A percentile compares a stretch with the other conserved stretches of the same genome.
Conservation (phyloP, 2,888 invertebrate genomes). For the Tetramorium bicarinatum region DNA sequence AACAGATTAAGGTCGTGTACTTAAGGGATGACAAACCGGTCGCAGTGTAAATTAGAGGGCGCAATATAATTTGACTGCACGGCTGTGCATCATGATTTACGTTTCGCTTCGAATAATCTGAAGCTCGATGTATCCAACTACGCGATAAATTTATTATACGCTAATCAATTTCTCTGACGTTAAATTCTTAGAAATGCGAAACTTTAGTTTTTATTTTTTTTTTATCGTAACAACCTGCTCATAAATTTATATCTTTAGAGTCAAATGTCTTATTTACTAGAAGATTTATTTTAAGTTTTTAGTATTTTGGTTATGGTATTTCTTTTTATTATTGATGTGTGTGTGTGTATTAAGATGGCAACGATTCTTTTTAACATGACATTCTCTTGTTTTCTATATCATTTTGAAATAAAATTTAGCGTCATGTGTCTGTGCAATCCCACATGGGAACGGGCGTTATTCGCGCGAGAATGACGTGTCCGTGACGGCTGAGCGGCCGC, state of each 20-base stretch:
- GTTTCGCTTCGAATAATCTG: constrained; percentile 8
- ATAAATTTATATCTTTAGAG: not conserved
- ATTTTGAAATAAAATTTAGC: constrained; percentile 18
- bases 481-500: constrained; percentile 51
- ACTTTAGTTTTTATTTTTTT: not conserved
- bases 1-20: constrained; percentile 52
- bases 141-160: not conserved
- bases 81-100: constrained; percentile 8
- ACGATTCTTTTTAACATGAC: not conserved
- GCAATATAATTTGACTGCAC: constrained; percentile 33
- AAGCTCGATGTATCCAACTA: constrained; percentile 11
- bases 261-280: not conserved
- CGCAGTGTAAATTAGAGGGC: constrained; percentile 42
- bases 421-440: not conserved
- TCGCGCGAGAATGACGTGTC: constrained; percentile 56
- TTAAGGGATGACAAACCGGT: constrained; percentile 28
- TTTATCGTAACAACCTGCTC: not conserved
- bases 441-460: constrained; percentile 35
- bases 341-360: too few species aligned
- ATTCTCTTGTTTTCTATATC: not conserved
- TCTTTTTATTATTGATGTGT: not conserved
- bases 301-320: not conserved
- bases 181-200: not conserved
- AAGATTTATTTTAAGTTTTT: not conserved
- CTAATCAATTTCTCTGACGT: not conserved